phyloP scores from a whole-genome alignment of 2,797 vertebrate genomes.

The Sebastes goodei region DNA sequence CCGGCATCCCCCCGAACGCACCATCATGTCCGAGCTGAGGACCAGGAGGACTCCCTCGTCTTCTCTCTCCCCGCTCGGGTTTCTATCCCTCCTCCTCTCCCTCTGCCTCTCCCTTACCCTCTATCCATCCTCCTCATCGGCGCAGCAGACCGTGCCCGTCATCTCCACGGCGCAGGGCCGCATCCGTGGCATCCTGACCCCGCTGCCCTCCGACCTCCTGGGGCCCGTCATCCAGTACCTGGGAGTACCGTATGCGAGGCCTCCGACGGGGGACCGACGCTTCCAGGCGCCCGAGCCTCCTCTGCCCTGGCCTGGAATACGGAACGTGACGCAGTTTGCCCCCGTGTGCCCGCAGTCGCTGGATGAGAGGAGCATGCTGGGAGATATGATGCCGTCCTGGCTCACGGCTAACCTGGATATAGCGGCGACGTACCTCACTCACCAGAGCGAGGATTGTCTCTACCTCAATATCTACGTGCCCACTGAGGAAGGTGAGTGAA shows the following conservation, averaged over 20 bases:
- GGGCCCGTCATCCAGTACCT: constrained; percentile 95
- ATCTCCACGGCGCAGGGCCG: constrained; percentile 93
- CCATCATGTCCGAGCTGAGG: constrained; percentile 51
- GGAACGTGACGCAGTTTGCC: constrained; percentile 93
- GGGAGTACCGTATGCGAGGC: constrained; percentile 93
- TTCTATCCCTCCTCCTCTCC: constrained; percentile 42
- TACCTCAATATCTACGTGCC: constrained; percentile 96
- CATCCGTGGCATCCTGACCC: constrained; percentile 91
- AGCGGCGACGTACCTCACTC: constrained; percentile 90
- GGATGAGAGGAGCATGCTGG: constrained; percentile 91
- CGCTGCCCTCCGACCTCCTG: constrained; percentile 92
- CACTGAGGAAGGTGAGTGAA: constrained; percentile 92
- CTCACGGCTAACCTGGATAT: constrained; percentile 96
- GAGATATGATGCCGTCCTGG: constrained; percentile 95
- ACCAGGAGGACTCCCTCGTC: constrained; percentile 31
- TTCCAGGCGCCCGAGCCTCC: constrained; percentile 95
- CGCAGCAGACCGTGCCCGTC: constrained; percentile 80
- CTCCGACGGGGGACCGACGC: constrained; percentile 91
- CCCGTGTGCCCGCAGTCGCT: constrained; percentile 93
- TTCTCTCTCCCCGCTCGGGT: constrained; percentile 3
- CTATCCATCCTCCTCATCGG: constrained; percentile 41
- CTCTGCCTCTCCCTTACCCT: constrained; percentile 53
- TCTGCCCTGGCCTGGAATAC: constrained; percentile 90
- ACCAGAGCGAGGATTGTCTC: constrained; percentile 95
- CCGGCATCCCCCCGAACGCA: constrained; percentile 17